These are phyloP conservation scores for Furcifer pardalis DNA, from an alignment of 2,797 vertebrate genomes.

Conservation along the genomic window DNA sequence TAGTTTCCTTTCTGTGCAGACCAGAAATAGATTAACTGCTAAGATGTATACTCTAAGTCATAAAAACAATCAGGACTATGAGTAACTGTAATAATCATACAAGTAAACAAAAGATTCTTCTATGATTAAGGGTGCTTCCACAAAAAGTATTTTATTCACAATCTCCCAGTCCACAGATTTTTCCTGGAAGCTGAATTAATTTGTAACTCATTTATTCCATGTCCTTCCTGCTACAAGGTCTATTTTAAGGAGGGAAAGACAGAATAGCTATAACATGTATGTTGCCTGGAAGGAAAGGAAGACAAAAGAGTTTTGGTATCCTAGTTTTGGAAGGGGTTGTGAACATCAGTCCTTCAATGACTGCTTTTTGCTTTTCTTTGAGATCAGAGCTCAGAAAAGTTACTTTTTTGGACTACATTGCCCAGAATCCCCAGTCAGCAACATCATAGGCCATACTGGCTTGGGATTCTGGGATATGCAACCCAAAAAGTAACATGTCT, in stretches of 20 bases:
- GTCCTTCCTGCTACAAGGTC: background rate
- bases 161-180: background rate
- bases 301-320: background rate
- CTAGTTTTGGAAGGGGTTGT: background rate
- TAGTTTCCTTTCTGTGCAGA: background rate
- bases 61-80: background rate
- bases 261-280: background rate
- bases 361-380: background rate
- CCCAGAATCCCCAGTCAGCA: too few species aligned
- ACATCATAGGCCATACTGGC: too few species aligned
- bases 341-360: background rate
- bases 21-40: too few species aligned
- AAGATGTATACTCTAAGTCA: background rate
- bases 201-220: background rate
- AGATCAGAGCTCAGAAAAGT: too few species aligned
- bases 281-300: background rate
- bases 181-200: background rate
- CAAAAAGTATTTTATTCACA: background rate
- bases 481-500: too few species aligned
- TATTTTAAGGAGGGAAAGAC: background rate
- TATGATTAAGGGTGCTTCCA: background rate
- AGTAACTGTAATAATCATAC: background rate
- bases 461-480: too few species aligned
- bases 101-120: background rate
- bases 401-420: too few species aligned